These are phyloP conservation scores for Spatula versicolor DNA, from an alignment of 2,797 vertebrate genomes.

Conservation along the genomic window DNA sequence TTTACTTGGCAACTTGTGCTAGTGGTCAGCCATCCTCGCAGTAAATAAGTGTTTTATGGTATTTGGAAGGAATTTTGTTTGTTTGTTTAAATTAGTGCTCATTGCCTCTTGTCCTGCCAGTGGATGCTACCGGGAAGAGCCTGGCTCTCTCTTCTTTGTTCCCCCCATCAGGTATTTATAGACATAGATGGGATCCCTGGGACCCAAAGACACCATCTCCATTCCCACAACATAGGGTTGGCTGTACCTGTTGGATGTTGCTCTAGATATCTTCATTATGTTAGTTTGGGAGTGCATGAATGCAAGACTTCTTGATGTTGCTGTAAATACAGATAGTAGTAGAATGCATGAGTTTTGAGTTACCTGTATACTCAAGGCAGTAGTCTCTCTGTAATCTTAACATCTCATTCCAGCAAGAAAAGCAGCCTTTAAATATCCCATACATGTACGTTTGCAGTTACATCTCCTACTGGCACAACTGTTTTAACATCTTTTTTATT, in stretches of 20 bases:
- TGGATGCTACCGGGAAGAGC: not conserved
- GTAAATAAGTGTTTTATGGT: not conserved
- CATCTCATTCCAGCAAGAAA: not conserved
- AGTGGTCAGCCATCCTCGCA: not conserved
- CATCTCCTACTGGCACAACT: not conserved
- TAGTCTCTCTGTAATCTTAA: not conserved
- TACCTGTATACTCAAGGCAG: not conserved
- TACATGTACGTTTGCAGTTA: not conserved
- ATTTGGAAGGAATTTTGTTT: not conserved
- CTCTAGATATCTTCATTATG: not conserved
- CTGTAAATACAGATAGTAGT: not conserved
- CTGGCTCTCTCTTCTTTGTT: not conserved
- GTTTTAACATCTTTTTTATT: not conserved
- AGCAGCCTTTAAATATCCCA: not conserved
- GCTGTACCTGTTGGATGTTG: not conserved
- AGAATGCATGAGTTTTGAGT: not conserved
- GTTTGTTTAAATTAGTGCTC: not conserved
- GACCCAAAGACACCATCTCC: not conserved
- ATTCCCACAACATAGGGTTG: rapidly evolving
- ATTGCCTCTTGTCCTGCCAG: not conserved
- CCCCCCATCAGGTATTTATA: not conserved
- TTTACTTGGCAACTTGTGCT: not conserved
- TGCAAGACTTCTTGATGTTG: not conserved
- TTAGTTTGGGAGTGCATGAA: not conserved
- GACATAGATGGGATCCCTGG: not conserved